Base-by-base conservation (phyloP, 2,113 vertebrate species). In the Lamprotornis superbus region DNA sequence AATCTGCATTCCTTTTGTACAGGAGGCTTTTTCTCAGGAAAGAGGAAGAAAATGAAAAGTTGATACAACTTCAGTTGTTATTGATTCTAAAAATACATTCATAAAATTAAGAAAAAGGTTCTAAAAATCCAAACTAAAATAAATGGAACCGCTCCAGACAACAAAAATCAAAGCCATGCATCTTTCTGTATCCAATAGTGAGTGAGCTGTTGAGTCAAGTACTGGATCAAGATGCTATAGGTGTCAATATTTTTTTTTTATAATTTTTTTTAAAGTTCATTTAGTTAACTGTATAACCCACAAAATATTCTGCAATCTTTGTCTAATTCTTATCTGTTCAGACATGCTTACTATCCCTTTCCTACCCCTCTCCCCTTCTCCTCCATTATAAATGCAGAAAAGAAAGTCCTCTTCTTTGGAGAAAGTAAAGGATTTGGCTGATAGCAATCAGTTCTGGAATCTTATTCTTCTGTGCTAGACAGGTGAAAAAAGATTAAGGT, bases 331-430 rank as follows among this genome's bases (percentile, higher is more conserved):
- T n/a, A 71, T 12, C 9, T 77, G 24, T 63, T 47, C 35, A 82
- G 21, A 18, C 5, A 50, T 16, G 6, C 7, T 50, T 55, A 23
- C 4, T 18, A 25, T 25, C 12, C 7, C 5, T 9, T 28, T 20
- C 47, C 46, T 40, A 20, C 8, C 19, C 5, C 4, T 15, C 12
- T 50, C 0, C 8, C 7, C 0, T 9, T 6, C 11, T 22, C 6
- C 39, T 3, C 10, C 10, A 59, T 11, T 81, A 39, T 12, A 64
- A 53, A 15, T 79, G 16, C 53, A 68, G 12, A 74, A 2, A 35
- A 74, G 8, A 70, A 80, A 50, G 10, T 40, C 6, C 13, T 60
- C 22, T 31, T 52, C 12, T 50, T 74, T 42, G 46, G 50, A 80
- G 24, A 76, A 88, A 78, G 19, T 18, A 70, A 65, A 64, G 8